phyloP scores from a whole-genome alignment of 1,140 invertebrate species.

The Cotesia chilonis region DNA sequence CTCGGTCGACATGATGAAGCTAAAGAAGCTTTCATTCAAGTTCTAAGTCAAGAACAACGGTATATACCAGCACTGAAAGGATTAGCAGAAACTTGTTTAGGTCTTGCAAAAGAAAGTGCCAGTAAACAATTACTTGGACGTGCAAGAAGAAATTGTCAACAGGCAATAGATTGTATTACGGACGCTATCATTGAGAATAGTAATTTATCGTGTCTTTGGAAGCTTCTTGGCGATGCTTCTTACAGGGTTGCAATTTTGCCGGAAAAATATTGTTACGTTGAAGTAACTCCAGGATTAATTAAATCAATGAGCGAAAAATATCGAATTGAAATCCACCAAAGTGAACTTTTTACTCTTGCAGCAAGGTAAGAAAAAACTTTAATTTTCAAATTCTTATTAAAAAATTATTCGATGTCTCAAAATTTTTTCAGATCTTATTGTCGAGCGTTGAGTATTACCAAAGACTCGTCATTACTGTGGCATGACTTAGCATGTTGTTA shows the following conservation, averaged over 20 bases:
- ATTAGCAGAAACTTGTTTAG: constrained; percentile 76
- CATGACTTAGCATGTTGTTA: constrained; percentile 80
- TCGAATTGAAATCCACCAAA: constrained; percentile 62
- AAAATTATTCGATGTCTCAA: neutral
- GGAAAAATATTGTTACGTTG: constrained; percentile 69
- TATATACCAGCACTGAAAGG: constrained; percentile 84
- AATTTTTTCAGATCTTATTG: constrained; percentile 72
- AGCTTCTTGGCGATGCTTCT: constrained; percentile 81
- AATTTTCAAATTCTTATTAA: too few species aligned
- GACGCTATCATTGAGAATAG: constrained; percentile 69
- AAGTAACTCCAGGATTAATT: constrained; percentile 62
- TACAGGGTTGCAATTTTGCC: constrained; percentile 75
- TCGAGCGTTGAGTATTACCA: constrained; percentile 71
- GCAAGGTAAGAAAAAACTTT: constrained; percentile 59
- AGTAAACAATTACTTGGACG: constrained; percentile 72
- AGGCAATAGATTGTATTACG: constrained; percentile 71
- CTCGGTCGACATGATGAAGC: constrained; percentile 78
- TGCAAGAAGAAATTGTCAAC: constrained; percentile 74
- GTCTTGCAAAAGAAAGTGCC: constrained; percentile 71
- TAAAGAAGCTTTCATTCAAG: constrained; percentile 73
- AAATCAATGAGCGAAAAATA: constrained; percentile 60
- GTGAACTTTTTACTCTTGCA: constrained; percentile 68
- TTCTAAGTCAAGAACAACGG: constrained; percentile 71
- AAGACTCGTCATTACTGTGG: constrained; percentile 75
- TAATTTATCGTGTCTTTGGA: constrained; percentile 83